Conservation (phyloP, 2,888 invertebrate genomes). For the Cosmopolites sordidus region DNA sequence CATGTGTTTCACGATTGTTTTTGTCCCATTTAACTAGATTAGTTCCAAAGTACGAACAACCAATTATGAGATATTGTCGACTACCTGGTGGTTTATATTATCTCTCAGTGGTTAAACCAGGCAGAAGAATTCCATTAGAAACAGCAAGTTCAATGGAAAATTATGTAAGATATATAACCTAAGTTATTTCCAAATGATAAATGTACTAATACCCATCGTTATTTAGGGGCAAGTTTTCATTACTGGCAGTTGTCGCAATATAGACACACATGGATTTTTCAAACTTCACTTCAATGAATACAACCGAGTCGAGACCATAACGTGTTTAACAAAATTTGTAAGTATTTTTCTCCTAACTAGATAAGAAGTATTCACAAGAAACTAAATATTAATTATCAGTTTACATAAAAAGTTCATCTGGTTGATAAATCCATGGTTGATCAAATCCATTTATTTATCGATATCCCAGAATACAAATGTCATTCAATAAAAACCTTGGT, state of each 20-base stretch:
- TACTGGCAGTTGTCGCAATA: conserved; percentile 52
- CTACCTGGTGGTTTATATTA: conserved; percentile 61
- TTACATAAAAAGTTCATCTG: too few relatives aligned
- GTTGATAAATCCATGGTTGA: too few relatives aligned
- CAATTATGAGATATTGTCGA: conserved; percentile 48
- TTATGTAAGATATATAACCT: conserved; percentile 34
- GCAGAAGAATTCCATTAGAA: conserved; percentile 53
- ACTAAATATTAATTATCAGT: too few relatives aligned
- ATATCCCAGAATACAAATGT: too few relatives aligned
- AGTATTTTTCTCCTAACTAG: too few relatives aligned
- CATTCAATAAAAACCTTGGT: too few relatives aligned
- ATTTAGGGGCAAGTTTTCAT: conserved; percentile 55
- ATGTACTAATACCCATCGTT: too few relatives aligned
- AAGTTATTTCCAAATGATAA: too few relatives aligned
- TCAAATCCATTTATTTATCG: too few relatives aligned
- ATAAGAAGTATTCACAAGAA: too few relatives aligned
- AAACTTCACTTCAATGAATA: conserved; percentile 56
- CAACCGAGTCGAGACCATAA: conserved; percentile 56
- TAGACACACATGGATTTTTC: conserved; percentile 55
- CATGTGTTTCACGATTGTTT: background rate
- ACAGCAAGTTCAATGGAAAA: conserved; percentile 46
- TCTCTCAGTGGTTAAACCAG: conserved; percentile 56
- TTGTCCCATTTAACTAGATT: conserved; percentile 22
- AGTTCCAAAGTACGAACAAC: conserved; percentile 44
- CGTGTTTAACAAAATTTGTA: conserved; percentile 58